phyloP scores from a whole-genome alignment of 1,140 invertebrate species.

The Telenomus remus region DNA sequence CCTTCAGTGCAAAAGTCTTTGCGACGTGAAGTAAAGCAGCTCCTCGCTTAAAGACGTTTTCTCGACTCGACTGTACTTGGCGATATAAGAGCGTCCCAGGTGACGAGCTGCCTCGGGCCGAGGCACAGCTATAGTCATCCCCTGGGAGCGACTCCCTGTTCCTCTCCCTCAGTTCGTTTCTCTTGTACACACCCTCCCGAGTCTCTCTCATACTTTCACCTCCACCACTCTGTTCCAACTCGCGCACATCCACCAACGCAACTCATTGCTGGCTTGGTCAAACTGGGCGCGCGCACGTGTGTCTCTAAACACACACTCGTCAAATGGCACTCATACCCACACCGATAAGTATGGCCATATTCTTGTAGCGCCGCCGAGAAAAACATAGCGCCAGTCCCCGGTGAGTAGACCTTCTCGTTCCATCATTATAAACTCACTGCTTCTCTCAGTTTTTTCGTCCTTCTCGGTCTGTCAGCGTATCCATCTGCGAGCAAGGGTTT shows the following conservation, averaged over 20 bases:
- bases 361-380: slow-evolving; percentile 25
- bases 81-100: slow-evolving; percentile 73
- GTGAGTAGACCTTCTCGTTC: slow-evolving; percentile 60
- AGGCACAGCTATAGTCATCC: slow-evolving; percentile 68
- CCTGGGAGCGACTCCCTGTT: slow-evolving; percentile 65
- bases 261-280: slow-evolving; percentile 51
- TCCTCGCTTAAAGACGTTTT: slow-evolving; percentile 61
- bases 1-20: slow-evolving; percentile 50
- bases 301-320: not conserved
- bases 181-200: slow-evolving; percentile 17
- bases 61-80: slow-evolving; percentile 69
- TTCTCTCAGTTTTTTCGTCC: slow-evolving; percentile 45
- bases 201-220: slow-evolving; percentile 8
- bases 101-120: slow-evolving; percentile 72
- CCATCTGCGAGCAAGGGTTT: slow-evolving; percentile 27
- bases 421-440: slow-evolving; percentile 66
- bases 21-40: slow-evolving; percentile 47
- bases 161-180: slow-evolving; percentile 29
- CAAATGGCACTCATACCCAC: not conserved
- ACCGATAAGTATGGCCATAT: slow-evolving; percentile 9
- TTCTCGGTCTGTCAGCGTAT: slow-evolving; percentile 40
- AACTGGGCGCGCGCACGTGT: slow-evolving; percentile 31
- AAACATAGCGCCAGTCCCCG: slow-evolving; percentile 58
- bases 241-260: slow-evolving; percentile 35
- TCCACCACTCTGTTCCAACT: slow-evolving; percentile 17